Evolutionary conservation across 1,140 invertebrate species (phyloP), one percentile per base, ranked within the genome.

Genomic region (Caerostris extrusa): DNA sequence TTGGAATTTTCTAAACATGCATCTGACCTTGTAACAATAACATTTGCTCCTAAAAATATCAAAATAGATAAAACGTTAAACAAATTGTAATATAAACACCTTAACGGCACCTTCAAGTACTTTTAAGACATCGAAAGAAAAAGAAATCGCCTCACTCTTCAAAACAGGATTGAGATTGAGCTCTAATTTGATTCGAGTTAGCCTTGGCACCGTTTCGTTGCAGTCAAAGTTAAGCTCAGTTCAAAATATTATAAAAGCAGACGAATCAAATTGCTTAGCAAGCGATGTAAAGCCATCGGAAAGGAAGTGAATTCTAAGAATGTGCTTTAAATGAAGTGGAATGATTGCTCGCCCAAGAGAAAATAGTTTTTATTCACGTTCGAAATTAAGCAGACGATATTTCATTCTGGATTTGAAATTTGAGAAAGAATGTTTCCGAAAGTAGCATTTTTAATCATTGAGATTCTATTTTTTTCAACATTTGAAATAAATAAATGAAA

Each of bases 171-270:
- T 61, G 34, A 60, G 85, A 87, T 64, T 61, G 34, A 60, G 58
- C 8, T 50, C 58, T 19, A 85, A 57, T 85, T 85, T 34, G 12
- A 10, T 5, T 53, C 85, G 58, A 67, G 60, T 87, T 64, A 87
- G 85, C 85, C 85, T 87, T 87, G 85, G 85, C 85, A 87, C 85
- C 60, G 58, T 87, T 87, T 87, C 58, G 61, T 50, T 50, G 7
- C n/a, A 50, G 34, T 50, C 56, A 87, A 87, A 87, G 57, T 17
- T 50, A 34, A 87, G 85, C 34, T 8, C n/a, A 34, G 34, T 34
- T 87, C n/a, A 57, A 85, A 57, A 85, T 85, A 58, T 77, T 77
- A 77, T 77, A 77, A 77, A 77, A 77, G 71, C 71, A 53, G 71
- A 77, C 71, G 71, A 34, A 77, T 77, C 71, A 50, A 77, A 77